These are phyloP conservation scores for Clavelina lepadiformis DNA, from an alignment of 23 tunicate species.

Conservation along the genomic window DNA sequence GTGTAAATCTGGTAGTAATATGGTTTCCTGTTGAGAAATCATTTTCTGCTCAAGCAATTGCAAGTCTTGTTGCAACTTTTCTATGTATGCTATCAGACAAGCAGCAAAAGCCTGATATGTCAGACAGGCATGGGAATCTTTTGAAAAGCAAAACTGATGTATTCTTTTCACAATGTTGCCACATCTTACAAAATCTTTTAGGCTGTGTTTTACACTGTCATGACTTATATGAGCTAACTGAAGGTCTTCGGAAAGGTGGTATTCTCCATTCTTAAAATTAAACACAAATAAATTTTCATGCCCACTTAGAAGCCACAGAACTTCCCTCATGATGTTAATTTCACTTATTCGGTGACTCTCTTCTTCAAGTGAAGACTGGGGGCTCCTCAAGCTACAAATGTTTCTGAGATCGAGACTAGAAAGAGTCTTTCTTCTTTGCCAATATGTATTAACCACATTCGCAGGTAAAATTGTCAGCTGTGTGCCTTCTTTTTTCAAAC, in stretches of 20 bases:
- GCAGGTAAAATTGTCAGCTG: background rate
- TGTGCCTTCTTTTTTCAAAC: no score
- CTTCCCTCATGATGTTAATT: constrained; percentile 51
- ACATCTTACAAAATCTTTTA: constrained; percentile 26
- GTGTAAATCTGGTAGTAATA: constrained; percentile 31
- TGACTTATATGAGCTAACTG: constrained; percentile 32
- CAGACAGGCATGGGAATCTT: constrained; percentile 10
- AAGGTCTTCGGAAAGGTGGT: constrained; percentile 8
- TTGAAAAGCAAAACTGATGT: constrained; percentile 17
- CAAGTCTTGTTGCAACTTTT: constrained; percentile 29
- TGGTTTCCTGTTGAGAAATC: constrained; percentile 22
- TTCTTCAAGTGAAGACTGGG: no score
- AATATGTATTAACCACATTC: constrained; percentile 5
- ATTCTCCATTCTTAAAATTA: constrained; percentile 23
- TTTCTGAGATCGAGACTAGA: no score
- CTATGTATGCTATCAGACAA: constrained; percentile 25
- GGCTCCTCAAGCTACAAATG: no score
- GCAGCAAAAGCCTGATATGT: constrained; percentile 85
- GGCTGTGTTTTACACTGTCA: constrained; percentile 4
- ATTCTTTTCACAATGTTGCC: constrained; percentile 38
- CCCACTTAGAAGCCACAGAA: constrained; percentile 67
- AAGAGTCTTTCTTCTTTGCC: no score
- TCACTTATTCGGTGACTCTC: constrained; percentile 11
- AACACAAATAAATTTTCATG: constrained; percentile 44
- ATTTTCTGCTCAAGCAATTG: constrained; percentile 25